Base-by-base conservation (phyloP, 2,888 invertebrate genomes). In the Drosophila neonasuta region DNA sequence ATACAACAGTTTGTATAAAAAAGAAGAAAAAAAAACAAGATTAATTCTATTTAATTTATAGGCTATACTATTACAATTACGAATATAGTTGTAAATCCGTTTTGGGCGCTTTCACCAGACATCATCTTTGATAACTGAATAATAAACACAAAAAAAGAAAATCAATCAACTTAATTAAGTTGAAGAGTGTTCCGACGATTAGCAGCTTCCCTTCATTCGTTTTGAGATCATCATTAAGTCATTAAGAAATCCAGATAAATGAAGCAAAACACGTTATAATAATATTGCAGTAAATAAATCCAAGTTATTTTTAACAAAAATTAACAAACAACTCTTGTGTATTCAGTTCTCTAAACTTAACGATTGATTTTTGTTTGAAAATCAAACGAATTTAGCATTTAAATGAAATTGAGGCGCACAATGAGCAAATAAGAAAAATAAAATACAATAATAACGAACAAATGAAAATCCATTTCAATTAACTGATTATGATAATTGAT, bases 11-110 rank as follows among this genome's bases (percentile, higher is more conserved):
- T 75, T 75, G 76, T 75, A 75, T 59, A 77, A 71, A 65, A 64
- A 55, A 13, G 45, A 46, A 57, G 62, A 39, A 61, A 69, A 63
- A 64, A 42, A 61, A 69, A 50, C 20, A 59, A 57, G 8, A 51
- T 56, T 70, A 85, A 82, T 59, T 80, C 62, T 87, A 86, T 86
- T 85, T 87, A 69, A 79, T 75, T 83, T 74, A 69, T 83, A 87
- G 73, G 65, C 54, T 77, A 72, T 55, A 55, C 34, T 46, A 60
- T 69, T 20, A 80, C 66, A 86, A 77, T 68, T 74, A 79, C 69
- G 61, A 85, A 68, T 81, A 86, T 85, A 86, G 83, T 69, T 77
- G 67, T 85, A 82, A 77, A 64, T 56, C 66, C 20, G 36, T 58
- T 59, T 86, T 72, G 77, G 77, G 64, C 70, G 64, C 65, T 68